Evolutionary conservation across 2,113 vertebrate genomes (phyloP).

Genomic region (Cichladusa arquata): DNA sequence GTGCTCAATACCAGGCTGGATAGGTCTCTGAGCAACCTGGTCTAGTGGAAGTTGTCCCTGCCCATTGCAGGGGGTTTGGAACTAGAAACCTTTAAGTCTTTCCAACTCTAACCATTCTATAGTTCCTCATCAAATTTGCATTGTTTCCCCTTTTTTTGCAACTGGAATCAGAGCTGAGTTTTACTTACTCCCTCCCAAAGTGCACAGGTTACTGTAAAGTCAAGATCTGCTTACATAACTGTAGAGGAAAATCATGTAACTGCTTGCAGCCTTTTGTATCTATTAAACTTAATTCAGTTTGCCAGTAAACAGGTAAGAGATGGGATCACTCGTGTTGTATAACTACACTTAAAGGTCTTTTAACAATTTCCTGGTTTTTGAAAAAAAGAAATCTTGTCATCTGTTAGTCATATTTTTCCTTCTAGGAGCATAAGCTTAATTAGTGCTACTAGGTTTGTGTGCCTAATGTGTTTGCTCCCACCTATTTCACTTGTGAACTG

Average conservation of each 20-base stretch:
- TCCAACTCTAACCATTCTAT: not conserved
- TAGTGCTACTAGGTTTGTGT: not conserved
- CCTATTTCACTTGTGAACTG: conserved; percentile 2
- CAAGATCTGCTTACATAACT: not conserved
- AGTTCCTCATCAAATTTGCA: not conserved
- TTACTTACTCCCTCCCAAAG: not conserved
- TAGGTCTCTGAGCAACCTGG: accelerated
- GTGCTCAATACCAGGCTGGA: not conserved
- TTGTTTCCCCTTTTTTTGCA: not conserved
- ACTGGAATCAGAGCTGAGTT: not conserved
- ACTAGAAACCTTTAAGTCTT: not conserved
- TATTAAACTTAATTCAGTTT: conserved; percentile 4
- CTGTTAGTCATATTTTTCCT: not conserved
- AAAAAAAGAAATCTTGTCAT: not conserved
- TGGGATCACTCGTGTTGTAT: not conserved
- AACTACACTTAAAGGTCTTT: not conserved
- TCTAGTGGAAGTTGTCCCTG: not conserved
- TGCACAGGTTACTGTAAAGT: not conserved
- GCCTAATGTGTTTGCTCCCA: not conserved
- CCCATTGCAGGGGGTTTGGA: accelerated
- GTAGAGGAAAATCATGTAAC: not conserved
- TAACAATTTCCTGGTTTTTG: not conserved
- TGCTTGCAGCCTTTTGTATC: not conserved
- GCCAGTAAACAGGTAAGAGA: not conserved
- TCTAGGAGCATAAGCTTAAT: not conserved